phyloP scores from a whole-genome alignment of 2,113 vertebrate genomes.

The Oncorhynchus kisutch region DNA sequence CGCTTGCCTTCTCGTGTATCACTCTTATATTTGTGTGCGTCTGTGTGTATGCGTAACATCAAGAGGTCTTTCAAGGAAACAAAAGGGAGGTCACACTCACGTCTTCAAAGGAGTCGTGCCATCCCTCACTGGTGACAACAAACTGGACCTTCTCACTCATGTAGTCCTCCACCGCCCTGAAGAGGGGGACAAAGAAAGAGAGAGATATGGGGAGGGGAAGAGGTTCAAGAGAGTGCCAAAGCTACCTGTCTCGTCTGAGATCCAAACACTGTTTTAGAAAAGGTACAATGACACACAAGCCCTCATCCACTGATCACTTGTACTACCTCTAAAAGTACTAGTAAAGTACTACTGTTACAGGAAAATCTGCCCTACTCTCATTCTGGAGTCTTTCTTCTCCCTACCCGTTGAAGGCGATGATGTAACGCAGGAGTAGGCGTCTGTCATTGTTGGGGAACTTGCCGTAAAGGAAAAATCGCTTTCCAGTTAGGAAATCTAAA shows the following conservation, averaged over 20 bases:
- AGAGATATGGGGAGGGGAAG: background rate
- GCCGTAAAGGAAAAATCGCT: slow-evolving; percentile 85
- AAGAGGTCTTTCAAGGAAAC: background rate
- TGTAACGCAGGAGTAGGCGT: slow-evolving; percentile 81
- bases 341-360: too few species aligned
- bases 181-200: background rate
- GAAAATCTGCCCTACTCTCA: too few species aligned
- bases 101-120: slow-evolving; percentile 88
- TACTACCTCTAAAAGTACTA: too few species aligned
- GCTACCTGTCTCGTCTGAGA: too few species aligned
- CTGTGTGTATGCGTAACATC: background rate
- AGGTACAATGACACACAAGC: too few species aligned
- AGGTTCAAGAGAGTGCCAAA: background rate
- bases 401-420: slow-evolving; percentile 88
- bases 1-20: background rate
- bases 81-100: slow-evolving; percentile 63
- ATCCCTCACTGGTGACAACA: slow-evolving; percentile 86
- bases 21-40: background rate
- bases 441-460: slow-evolving; percentile 83
- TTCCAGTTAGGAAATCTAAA: slow-evolving; percentile 83
- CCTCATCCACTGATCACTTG: too few species aligned
- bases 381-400: slow-evolving; percentile 14
- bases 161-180: slow-evolving; percentile 83
- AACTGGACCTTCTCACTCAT: slow-evolving; percentile 89
- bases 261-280: too few species aligned